Percentiles rank a stretch among this genome's conserved stretches.
These are phyloP conservation scores for Mimachlamys varia DNA, from an alignment of 2,888 invertebrate species.

Conservation along the genomic window DNA sequence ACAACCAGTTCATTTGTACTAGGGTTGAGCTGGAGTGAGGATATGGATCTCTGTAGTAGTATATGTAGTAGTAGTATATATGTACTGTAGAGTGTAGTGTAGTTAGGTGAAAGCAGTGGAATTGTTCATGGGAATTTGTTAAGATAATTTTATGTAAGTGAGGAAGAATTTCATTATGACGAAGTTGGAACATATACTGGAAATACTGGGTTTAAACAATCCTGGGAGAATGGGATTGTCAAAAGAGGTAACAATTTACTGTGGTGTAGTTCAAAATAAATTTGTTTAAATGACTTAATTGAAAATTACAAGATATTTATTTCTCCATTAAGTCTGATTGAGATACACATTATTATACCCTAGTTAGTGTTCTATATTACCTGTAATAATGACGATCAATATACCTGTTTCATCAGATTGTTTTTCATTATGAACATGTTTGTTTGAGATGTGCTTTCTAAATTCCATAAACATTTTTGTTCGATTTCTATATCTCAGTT, in stretches of 20 bases:
- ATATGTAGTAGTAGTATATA: neutral
- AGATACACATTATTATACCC: too few relatives aligned
- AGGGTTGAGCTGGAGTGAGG: neutral
- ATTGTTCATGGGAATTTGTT: too few relatives aligned
- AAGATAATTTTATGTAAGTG: neutral
- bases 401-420: too few relatives aligned
- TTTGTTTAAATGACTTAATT: neutral
- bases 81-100: constrained; percentile 5
- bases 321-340: too few relatives aligned
- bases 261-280: neutral
- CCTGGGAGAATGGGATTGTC: neutral
- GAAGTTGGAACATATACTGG: neutral
- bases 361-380: too few relatives aligned
- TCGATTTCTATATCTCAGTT: too few relatives aligned
- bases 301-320: neutral
- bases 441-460: too few relatives aligned
- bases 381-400: too few relatives aligned
- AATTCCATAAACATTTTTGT: too few relatives aligned
- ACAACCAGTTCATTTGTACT: neutral
- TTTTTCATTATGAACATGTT: too few relatives aligned
- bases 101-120: neutral
- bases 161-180: neutral
- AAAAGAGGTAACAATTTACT: neutral
- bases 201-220: neutral
- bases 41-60: neutral